Evolutionary conservation across 2,888 invertebrate species (phyloP), one percentile per base, ranked within the genome.

Genomic region (Diogma glabrata): DNA sequence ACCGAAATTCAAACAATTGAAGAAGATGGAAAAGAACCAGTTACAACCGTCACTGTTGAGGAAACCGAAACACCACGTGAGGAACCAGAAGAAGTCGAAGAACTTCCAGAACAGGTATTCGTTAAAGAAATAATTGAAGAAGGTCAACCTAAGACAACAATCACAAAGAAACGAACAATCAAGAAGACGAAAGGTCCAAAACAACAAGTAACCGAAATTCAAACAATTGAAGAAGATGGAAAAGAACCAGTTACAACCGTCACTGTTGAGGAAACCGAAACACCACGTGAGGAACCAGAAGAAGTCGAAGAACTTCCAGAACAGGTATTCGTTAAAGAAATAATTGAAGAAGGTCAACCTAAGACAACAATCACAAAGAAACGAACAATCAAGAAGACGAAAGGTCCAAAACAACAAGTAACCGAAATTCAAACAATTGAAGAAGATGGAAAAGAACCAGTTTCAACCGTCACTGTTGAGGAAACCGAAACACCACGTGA

Each of bases 351-450:
- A 33, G 60, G 60, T 51, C 58, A 56, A 52, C 36, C 59, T 38
- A 57, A 63, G 56, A 60, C 66, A 59, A 63, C 63, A 57, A 60
- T 60, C 4, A 60, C 58, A 12, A 55, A 64, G 47, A 70, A 66
- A 53, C 65, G 65, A 3, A 57, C 64, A 0, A 67, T 67, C 38
- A 67, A 64, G 51, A 67, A 63, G 51, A 55, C 61, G 49, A 60
- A 58, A 51, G 63, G 61, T 5, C 57, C 55, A 17, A 61, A 60
- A 52, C 59, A 61, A 50, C 64, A 69, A 61, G 59, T 63, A 3
- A 69, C 67, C 3, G 64, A 65, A 58, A 68, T 72, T 51, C 62
- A 64, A 28, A 69, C 69, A 1, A 58, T 66, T 4, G 65, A 69
- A 52, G 66, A 67, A 60, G 68, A 67, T 38, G 64, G 64, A 9